These are phyloP conservation scores for Mya arenaria DNA, from an alignment of 1,140 invertebrate species.

Conservation along the genomic window DNA sequence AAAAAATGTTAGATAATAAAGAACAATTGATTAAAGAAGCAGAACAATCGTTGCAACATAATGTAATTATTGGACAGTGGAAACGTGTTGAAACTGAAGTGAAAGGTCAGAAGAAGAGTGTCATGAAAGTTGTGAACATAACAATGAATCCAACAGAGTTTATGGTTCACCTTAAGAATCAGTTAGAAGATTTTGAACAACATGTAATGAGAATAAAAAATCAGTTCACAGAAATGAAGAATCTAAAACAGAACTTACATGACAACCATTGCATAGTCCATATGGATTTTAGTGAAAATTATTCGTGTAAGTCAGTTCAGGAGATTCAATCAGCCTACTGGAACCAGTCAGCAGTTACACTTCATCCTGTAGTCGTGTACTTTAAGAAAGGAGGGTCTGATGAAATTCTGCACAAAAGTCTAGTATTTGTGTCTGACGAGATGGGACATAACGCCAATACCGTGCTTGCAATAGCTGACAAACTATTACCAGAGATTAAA, in stretches of 20 bases:
- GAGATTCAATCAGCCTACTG: slow-evolving; percentile 63
- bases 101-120: slow-evolving; percentile 27
- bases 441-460: slow-evolving; percentile 39
- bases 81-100: slow-evolving; percentile 35
- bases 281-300: slow-evolving; percentile 66
- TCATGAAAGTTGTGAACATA: slow-evolving; percentile 13
- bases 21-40: neutral
- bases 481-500: slow-evolving; percentile 32
- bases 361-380: slow-evolving; percentile 56
- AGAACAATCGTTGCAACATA: neutral
- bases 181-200: no score
- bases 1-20: slow-evolving; percentile 26
- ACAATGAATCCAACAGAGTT: slow-evolving; percentile 37
- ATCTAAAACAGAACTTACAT: slow-evolving; percentile 52
- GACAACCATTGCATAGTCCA: slow-evolving; percentile 52
- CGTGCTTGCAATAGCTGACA: slow-evolving; percentile 32
- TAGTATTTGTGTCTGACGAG: slow-evolving; percentile 58
- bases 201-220: no score
- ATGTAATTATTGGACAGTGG: slow-evolving; percentile 22
- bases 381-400: neutral
- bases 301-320: slow-evolving; percentile 43
- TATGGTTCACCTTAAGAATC: slow-evolving; percentile 14
- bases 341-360: slow-evolving; percentile 45
- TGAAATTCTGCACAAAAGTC: slow-evolving; percentile 31
- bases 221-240: slow-evolving; percentile 51